These are phyloP conservation scores for Amphibalanus amphitrite DNA, from an alignment of 1,140 invertebrate genomes.

Conservation along the genomic window DNA sequence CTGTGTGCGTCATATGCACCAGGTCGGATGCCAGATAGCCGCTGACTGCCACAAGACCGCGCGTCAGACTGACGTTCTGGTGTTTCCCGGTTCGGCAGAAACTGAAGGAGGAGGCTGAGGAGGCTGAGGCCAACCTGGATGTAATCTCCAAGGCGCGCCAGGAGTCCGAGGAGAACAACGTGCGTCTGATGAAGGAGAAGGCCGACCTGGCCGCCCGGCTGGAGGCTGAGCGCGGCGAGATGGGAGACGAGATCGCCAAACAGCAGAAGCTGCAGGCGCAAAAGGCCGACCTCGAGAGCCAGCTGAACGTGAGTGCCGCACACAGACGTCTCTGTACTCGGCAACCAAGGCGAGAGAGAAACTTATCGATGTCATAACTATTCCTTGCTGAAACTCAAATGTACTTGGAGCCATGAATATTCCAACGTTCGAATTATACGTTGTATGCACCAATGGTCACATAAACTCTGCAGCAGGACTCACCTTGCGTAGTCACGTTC, in stretches of 20 bases:
- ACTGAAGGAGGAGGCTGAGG: constrained; percentile 86
- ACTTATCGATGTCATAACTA: too few species aligned
- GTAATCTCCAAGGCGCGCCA: constrained; percentile 91
- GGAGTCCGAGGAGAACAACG: constrained; percentile 82
- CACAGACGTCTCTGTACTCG: background rate
- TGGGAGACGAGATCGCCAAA: constrained; percentile 79
- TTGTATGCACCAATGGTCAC: background rate
- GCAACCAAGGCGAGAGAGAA: too few species aligned
- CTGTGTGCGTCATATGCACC: too few species aligned
- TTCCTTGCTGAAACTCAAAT: too few species aligned
- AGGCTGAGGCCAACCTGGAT: constrained; percentile 81
- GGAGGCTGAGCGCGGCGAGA: constrained; percentile 74
- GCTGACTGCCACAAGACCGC: too few species aligned
- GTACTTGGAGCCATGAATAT: background rate
- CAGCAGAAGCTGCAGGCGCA: constrained; percentile 82
- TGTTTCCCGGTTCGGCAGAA: constrained; percentile 38
- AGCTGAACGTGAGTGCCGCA: constrained; percentile 57
- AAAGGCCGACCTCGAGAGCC: constrained; percentile 89
- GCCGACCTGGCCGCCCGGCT: constrained; percentile 68
- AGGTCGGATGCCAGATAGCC: too few species aligned
- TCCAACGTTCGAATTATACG: background rate
- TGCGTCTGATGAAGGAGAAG: constrained; percentile 65
- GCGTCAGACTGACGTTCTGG: too few species aligned
- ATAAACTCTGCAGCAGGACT: background rate
- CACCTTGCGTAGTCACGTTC: background rate